Evolutionary conservation across 2,888 invertebrate species (phyloP).

Genomic region (Athalia rosae): DNA sequence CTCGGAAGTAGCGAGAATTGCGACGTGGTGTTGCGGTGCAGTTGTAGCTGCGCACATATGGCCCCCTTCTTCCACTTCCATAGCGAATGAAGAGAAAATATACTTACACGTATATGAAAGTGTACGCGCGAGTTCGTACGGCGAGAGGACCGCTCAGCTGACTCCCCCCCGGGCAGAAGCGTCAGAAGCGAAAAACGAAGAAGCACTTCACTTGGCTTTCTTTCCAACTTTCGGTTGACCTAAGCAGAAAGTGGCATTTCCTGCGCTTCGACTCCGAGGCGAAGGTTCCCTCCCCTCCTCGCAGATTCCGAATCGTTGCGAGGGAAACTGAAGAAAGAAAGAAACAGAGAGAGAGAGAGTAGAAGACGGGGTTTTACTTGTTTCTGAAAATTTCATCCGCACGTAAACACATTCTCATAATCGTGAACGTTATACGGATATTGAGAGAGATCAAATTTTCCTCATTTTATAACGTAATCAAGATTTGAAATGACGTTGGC

Average conservation of each 20-base stretch:
- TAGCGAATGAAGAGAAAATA: slow-evolving; percentile 55
- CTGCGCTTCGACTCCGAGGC: neutral
- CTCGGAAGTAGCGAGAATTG: slow-evolving; percentile 1
- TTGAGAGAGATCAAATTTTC: slow-evolving; percentile 54
- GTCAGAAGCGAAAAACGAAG: slow-evolving; percentile 44
- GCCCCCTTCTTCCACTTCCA: neutral
- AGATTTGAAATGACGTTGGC: slow-evolving; percentile 15
- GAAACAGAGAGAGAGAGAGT: no score
- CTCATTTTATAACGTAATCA: neutral
- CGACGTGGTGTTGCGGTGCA: slow-evolving; percentile 10
- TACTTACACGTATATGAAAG: slow-evolving; percentile 19
- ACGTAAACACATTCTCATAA: slow-evolving; percentile 49
- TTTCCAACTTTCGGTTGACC: slow-evolving; percentile 56
- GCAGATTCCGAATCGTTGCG: slow-evolving; percentile 26
- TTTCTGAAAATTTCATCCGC: slow-evolving; percentile 42
- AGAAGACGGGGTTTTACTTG: slow-evolving; percentile 2
- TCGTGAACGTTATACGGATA: slow-evolving; percentile 44
- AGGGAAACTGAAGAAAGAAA: no score
- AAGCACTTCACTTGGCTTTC: slow-evolving; percentile 48
- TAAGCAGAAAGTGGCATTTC: slow-evolving; percentile 63
- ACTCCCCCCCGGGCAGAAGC: slow-evolving; percentile 6
- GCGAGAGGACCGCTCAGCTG: slow-evolving; percentile 48
- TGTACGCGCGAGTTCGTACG: slow-evolving; percentile 25
- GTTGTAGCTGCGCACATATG: slow-evolving; percentile 18
- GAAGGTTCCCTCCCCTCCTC: slow-evolving; percentile 10